Evolutionary conservation across 23 tunicate genomes (phyloP).

Genomic region (Halocynthia aurantium): DNA sequence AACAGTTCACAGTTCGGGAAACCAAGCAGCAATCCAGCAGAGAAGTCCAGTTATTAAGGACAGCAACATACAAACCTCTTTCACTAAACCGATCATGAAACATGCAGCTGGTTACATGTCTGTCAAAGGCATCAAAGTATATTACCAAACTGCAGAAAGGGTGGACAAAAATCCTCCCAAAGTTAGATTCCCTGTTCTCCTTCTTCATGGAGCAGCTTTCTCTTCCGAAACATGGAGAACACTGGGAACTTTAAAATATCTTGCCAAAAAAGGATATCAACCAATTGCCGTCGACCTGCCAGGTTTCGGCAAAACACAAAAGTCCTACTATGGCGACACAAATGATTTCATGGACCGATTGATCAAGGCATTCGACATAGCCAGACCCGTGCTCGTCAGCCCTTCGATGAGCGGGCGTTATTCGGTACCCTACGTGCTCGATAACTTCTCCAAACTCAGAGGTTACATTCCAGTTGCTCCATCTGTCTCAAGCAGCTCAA

Average conservation of each 20-base stretch:
- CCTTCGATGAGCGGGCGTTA: constrained; percentile 70
- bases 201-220: constrained; percentile 78
- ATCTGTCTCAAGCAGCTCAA: background rate
- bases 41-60: too few species aligned
- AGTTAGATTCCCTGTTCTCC: constrained; percentile 24
- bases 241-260: constrained; percentile 27
- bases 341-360: constrained; percentile 23
- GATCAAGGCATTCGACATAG: background rate
- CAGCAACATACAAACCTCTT: too few species aligned
- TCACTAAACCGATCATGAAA: background rate
- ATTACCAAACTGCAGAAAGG: constrained; percentile 1
- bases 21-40: too few species aligned
- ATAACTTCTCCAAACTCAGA: constrained; percentile 1
- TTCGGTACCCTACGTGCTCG: constrained; percentile 49
- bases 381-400: constrained; percentile 39
- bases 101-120: constrained; percentile 11
- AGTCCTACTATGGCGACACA: background rate
- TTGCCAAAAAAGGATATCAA: constrained; percentile 34
- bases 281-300: constrained; percentile 82
- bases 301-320: constrained; percentile 52
- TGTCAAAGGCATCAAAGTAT: constrained; percentile 9
- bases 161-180: background rate
- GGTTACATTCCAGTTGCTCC: constrained; percentile 68
- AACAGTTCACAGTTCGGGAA: too few species aligned
- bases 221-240: constrained; percentile 54